Conservation (phyloP, 2,888 invertebrate species). For the Gymnosoma rotundatum region DNA sequence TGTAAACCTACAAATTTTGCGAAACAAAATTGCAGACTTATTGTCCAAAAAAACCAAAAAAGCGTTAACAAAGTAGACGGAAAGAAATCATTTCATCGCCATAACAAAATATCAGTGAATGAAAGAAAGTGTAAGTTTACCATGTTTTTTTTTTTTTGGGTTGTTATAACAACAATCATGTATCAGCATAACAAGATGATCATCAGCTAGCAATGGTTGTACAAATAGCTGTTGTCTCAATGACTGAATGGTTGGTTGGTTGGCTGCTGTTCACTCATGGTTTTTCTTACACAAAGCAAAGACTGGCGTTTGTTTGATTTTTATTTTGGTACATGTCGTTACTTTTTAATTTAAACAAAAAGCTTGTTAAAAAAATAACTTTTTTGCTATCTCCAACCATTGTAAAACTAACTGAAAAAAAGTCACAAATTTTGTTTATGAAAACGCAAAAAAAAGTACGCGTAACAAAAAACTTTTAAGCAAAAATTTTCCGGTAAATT, state of each 20-base stretch:
- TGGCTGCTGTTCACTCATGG: conserved; percentile 41
- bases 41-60: conserved; percentile 17
- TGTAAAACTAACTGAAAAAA: conserved; percentile 9
- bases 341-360: conserved; percentile 56
- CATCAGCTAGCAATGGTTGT: not conserved
- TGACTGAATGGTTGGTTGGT: not conserved
- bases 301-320: not conserved
- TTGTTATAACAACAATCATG: conserved; percentile 30
- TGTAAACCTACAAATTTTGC: conserved; percentile 41
- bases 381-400: conserved; percentile 10
- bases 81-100: conserved; percentile 41
- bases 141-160: not conserved
- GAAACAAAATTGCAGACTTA: conserved; percentile 38
- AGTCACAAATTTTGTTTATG: conserved; percentile 15
- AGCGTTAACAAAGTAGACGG: not conserved
- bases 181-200: conserved; percentile 20
- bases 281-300: conserved; percentile 30
- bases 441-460: conserved; percentile 43
- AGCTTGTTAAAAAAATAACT: conserved; percentile 26
- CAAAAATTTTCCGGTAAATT: conserved; percentile 62
- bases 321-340: conserved; percentile 30
- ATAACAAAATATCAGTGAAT: conserved; percentile 40
- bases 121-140: conserved; percentile 55
- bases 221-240: not conserved
- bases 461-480: conserved; percentile 34